Conservation (phyloP, 2,888 invertebrate genomes). For the Pyrochroa serraticornis region DNA sequence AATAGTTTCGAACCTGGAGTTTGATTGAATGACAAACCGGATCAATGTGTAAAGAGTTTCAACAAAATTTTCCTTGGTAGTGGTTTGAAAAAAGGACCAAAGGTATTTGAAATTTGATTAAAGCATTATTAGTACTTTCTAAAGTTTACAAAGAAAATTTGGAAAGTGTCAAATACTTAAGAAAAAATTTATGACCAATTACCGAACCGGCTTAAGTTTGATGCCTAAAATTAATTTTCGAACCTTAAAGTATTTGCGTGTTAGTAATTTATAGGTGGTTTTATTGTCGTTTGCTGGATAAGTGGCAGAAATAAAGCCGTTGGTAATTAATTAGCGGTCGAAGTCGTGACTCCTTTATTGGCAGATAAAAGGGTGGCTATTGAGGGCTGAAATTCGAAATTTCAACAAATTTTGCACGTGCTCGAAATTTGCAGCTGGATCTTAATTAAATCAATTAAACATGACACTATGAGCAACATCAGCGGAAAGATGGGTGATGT, state of each 20-base stretch:
- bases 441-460: constrained; percentile 32
- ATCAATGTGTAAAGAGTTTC: too few relatives aligned
- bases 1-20: too few relatives aligned
- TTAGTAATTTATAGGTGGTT: constrained; percentile 1
- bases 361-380: constrained; percentile 4
- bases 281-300: constrained; percentile 1
- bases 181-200: neutral
- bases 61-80: too few relatives aligned
- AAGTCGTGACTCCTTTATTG: constrained; percentile 2
- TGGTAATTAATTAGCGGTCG: too few relatives aligned
- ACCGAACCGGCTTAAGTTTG: neutral
- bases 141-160: constrained; percentile 9
- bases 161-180: neutral
- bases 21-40: too few relatives aligned
- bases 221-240: neutral
- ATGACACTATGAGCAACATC: constrained; percentile 19
- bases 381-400: constrained; percentile 11
- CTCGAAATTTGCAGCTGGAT: constrained; percentile 18
- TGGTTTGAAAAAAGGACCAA: too few relatives aligned
- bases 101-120: constrained; percentile 10
- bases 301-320: neutral
- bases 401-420: constrained; percentile 23
- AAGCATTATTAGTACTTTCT: constrained; percentile 4
- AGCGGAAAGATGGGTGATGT: constrained; percentile 24
- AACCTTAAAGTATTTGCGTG: neutral